Base-by-base conservation (phyloP, 1,140 invertebrate species). In the Cotesia chilonis region DNA sequence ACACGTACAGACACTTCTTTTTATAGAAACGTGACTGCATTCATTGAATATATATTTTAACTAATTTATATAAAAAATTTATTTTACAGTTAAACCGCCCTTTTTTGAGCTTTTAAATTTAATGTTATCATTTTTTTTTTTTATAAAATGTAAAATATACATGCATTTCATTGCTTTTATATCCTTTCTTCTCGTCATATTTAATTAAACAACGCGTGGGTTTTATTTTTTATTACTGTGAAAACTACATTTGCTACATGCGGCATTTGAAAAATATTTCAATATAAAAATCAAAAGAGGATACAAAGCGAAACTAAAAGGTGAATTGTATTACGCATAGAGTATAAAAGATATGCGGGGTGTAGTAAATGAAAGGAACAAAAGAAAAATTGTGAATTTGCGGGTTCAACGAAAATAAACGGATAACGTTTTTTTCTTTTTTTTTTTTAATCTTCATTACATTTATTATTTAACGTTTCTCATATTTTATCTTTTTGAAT, bases 21-120 rank as follows among this genome's bases (percentile, higher is more conserved):
- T 7, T 14, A 35, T 12, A 9, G n/a, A 61, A 12, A 36, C 52
- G 36, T 35, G 55, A 47, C 20, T 52, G 3, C 55, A 10, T 70
- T 51, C 36, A 70, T 38, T 63, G 36, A 51, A 51, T 10, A 55
- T 55, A 70, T 55, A 47, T 47, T 47, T 9, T 47, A 10, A 47
- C 10, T 47, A 47, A 47, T 47, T 6, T 6, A 47, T 47, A 47
- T 6, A 47, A 28, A 47, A 47, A 47, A 10, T 47, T 47, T 47
- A 47, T 9, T 47, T 47, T 47, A 9, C 41, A 47, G 10, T 10
- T 47, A 9, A 47, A 47, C 6, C 6, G 2, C 2, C 6, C 5
- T 47, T 47, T 47, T 6, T 9, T 47, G 9, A 47, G 41, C 6
- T 10, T 47, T 47, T 47, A 47, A 47, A 47, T 47, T 47, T 2